Conservation (phyloP, 2,113 vertebrate genomes). For the Eublepharis macularius region DNA sequence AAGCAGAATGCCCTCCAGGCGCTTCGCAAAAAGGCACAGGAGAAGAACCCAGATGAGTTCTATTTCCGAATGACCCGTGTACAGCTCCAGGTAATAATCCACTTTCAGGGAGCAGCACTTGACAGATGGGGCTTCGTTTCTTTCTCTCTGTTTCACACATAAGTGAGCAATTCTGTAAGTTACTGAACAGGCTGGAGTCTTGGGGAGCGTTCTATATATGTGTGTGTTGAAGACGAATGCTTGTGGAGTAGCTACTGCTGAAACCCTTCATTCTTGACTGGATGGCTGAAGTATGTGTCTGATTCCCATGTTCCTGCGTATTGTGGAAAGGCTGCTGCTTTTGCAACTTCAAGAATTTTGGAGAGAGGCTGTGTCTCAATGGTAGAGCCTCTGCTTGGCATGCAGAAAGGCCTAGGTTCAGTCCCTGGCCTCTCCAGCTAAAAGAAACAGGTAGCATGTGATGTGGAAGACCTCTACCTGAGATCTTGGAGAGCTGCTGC, state of each 20-base stretch:
- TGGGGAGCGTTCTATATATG: not conserved
- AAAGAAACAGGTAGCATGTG: too few relatives aligned
- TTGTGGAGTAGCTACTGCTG: not conserved
- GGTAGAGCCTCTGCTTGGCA: too few relatives aligned
- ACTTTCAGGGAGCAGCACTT: not conserved
- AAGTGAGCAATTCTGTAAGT: not conserved
- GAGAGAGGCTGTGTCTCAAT: too few relatives aligned
- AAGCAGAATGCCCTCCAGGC: constrained; percentile 89
- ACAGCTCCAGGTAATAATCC: constrained; percentile 80
- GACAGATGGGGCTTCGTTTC: accelerated
- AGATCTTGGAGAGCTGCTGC: too few relatives aligned
- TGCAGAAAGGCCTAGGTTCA: too few relatives aligned
- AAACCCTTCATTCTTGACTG: not conserved
- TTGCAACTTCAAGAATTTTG: not conserved
- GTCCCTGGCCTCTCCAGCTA: too few relatives aligned
- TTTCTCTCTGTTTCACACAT: not conserved
- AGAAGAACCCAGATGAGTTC: constrained; percentile 98
- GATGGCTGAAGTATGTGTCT: not conserved
- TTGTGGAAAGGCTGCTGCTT: not conserved
- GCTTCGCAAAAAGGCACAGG: constrained; percentile 90
- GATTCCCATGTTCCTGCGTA: not conserved
- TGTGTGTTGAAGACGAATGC: not conserved
- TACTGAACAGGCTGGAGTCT: not conserved
- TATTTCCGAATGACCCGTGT: constrained; percentile 92
- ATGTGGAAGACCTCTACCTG: too few relatives aligned